Evolutionary conservation across 2,797 vertebrate species (phyloP).

Genomic region (Sparus aurata): DNA sequence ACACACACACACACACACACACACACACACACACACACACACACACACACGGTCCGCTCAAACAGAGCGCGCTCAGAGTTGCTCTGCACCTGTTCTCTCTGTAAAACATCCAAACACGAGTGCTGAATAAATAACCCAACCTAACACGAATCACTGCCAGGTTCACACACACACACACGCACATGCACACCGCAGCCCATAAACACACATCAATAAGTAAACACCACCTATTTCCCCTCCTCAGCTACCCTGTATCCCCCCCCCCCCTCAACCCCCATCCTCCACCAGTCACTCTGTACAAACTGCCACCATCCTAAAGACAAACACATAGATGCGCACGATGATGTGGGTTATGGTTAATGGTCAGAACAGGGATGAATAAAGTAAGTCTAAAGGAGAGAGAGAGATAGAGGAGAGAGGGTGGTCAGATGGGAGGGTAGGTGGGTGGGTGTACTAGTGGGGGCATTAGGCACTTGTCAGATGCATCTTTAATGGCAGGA

Average conservation of each 20-base stretch:
- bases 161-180: constrained; percentile 59
- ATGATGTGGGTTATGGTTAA: constrained; percentile 61
- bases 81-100: constrained; percentile 86
- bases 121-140: constrained; percentile 86
- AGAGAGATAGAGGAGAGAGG: constrained; percentile 28
- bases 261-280: constrained; percentile 35
- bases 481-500: constrained; percentile 83
- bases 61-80: constrained; percentile 81
- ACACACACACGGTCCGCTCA: constrained; percentile 61
- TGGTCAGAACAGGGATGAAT: constrained; percentile 64
- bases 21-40: constrained; percentile 52
- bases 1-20: constrained; percentile 37
- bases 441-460: constrained; percentile 41
- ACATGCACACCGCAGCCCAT: constrained; percentile 64
- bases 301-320: constrained; percentile 61
- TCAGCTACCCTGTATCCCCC: constrained; percentile 25
- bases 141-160: constrained; percentile 79
- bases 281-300: constrained; percentile 26
- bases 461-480: constrained; percentile 70
- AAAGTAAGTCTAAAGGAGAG: constrained; percentile 48
- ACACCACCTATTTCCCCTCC: constrained; percentile 76
- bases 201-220: constrained; percentile 88
- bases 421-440: constrained; percentile 4
- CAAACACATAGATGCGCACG: constrained; percentile 51
- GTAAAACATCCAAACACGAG: constrained; percentile 87